Conservation (phyloP, 2,888 invertebrate genomes). For the Drosophila austrosaltans region DNA sequence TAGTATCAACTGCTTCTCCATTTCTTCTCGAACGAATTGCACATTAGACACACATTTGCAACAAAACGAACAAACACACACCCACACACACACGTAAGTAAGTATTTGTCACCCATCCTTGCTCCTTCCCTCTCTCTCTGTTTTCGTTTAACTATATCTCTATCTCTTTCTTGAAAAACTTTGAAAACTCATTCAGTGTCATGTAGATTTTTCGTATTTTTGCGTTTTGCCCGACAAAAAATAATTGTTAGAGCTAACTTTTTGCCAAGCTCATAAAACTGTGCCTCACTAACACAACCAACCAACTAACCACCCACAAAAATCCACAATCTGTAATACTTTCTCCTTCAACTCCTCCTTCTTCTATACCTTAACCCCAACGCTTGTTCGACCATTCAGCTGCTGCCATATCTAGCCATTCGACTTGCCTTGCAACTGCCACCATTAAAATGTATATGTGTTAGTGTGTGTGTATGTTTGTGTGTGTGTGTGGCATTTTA, state of each 20-base stretch:
- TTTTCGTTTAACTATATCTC: background rate
- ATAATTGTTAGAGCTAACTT: constrained; percentile 50
- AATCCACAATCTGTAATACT: no score
- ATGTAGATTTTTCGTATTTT: constrained; percentile 54
- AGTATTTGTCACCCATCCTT: constrained; percentile 11
- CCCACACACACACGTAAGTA: constrained; percentile 14
- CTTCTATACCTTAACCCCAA: no score
- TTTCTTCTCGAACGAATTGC: constrained; percentile 26
- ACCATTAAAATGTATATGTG: constrained; percentile 4
- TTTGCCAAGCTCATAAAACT: constrained; percentile 48
- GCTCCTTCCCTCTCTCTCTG: background rate
- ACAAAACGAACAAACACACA: constrained; percentile 15
- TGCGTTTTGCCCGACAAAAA: constrained; percentile 47
- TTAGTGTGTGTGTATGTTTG: constrained; percentile 27
- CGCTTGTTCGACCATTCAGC: background rate
- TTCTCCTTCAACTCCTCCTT: background rate
- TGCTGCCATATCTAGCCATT: constrained; percentile 1
- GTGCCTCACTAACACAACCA: constrained; percentile 2
- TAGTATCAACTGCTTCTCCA: constrained; percentile 17
- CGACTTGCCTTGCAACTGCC: background rate
- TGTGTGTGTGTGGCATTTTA: constrained; percentile 47
- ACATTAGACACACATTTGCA: constrained; percentile 41
- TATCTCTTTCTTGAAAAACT: constrained; percentile 34
- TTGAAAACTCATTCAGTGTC: constrained; percentile 57
- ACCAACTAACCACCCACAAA: background rate